Conservation (phyloP, 2,113 vertebrate species). For the Halichoerus grypus region DNA sequence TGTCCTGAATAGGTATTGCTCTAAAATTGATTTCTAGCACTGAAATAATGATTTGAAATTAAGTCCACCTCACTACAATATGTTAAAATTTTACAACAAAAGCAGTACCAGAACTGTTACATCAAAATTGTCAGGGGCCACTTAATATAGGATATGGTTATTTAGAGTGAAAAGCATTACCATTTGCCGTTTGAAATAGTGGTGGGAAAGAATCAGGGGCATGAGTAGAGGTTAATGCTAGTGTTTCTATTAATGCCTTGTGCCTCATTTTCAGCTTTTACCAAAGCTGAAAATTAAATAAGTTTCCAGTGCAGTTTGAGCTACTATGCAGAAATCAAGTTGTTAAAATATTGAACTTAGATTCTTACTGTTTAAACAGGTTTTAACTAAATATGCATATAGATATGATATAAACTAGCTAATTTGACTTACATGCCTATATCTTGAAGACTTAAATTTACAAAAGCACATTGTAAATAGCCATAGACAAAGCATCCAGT, state of each 20-base stretch:
- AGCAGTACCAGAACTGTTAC: background rate
- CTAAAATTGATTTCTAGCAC: slow-evolving; percentile 67
- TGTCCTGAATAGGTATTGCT: slow-evolving; percentile 10
- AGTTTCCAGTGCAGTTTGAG: slow-evolving; percentile 7
- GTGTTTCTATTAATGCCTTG: background rate
- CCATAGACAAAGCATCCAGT: background rate
- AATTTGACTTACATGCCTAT: background rate
- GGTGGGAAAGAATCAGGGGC: background rate
- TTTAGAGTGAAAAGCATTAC: background rate
- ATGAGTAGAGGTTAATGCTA: background rate
- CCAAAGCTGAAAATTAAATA: slow-evolving; percentile 15
- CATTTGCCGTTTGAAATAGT: background rate
- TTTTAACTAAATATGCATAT: slow-evolving; percentile 26
- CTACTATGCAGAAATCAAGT: background rate
- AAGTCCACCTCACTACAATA: background rate
- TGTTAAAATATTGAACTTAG: slow-evolving; percentile 45
- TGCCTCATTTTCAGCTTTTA: slow-evolving; percentile 23
- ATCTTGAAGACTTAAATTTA: slow-evolving; percentile 13
- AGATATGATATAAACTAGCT: slow-evolving; percentile 25
- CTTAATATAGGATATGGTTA: background rate
- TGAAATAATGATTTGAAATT: slow-evolving; percentile 57
- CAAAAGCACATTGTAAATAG: background rate
- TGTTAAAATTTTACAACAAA: background rate
- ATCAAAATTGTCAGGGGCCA: background rate
- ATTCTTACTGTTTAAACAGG: slow-evolving; percentile 24